Percentiles rank a stretch among this genome's conserved stretches.
These are phyloP conservation scores for Pegoplata infirma DNA, from an alignment of 2,888 invertebrate species.

Conservation along the genomic window DNA sequence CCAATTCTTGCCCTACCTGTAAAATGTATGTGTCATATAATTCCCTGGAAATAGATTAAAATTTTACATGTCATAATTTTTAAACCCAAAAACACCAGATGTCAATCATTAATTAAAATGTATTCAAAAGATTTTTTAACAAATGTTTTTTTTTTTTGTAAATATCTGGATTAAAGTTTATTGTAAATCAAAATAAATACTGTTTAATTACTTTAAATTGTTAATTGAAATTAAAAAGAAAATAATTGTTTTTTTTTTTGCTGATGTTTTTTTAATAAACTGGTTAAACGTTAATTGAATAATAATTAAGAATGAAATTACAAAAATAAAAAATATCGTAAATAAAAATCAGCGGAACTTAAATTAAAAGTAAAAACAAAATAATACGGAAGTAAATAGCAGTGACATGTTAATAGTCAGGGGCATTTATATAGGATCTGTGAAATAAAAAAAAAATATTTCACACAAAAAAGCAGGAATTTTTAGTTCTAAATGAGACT, in stretches of 20 bases:
- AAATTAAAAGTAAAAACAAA: constrained; percentile 22
- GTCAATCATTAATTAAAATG: background rate
- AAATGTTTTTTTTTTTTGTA: background rate
- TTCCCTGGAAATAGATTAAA: too few relatives aligned
- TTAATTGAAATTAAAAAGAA: background rate
- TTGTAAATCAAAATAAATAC: too few relatives aligned
- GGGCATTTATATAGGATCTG: constrained; percentile 13
- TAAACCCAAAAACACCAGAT: background rate
- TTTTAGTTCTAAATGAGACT: too few relatives aligned
- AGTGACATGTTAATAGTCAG: background rate
- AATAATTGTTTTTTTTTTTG: background rate
- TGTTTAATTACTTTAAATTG: background rate
- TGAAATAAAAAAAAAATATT: background rate
- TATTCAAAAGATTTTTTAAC: constrained; percentile 5
- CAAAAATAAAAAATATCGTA: background rate
- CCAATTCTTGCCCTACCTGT: too few relatives aligned
- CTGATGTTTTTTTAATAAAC: background rate
- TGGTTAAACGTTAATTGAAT: constrained; percentile 35
- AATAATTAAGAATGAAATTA: constrained; percentile 26
- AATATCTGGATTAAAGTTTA: too few relatives aligned
- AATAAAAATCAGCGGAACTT: constrained; percentile 17
- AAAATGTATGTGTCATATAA: too few relatives aligned
- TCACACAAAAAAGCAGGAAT: too few relatives aligned
- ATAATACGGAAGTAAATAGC: constrained; percentile 28
- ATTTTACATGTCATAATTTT: too few relatives aligned